phyloP scores from a whole-genome alignment of 2,888 invertebrate species.

The Pherbina coryleti region DNA sequence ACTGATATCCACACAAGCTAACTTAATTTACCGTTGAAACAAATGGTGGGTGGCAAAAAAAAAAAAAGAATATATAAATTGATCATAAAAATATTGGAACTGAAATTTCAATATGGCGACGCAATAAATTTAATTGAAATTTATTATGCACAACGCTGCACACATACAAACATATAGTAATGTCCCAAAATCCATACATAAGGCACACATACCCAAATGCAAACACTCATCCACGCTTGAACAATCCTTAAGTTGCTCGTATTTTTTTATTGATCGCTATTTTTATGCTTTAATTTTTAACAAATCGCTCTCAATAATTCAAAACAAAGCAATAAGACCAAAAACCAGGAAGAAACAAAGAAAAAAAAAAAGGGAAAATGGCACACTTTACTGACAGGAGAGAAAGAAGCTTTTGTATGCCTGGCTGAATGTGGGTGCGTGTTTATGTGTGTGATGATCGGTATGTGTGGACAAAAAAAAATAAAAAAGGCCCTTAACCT shows the following conservation, averaged over 20 bases:
- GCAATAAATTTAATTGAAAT: constrained; percentile 27
- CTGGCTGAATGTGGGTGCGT: not conserved
- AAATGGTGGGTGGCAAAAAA: not conserved
- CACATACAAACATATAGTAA: not conserved
- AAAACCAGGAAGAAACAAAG: not conserved
- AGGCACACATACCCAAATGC: not conserved
- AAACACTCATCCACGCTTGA: too few species aligned
- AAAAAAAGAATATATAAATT: not conserved
- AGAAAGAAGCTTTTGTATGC: not conserved
- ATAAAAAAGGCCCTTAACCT: not conserved
- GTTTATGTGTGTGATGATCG: not conserved
- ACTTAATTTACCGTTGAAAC: not conserved
- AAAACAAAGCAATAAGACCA: constrained; percentile 38
- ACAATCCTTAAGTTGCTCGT: not conserved
- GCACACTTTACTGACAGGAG: too few species aligned
- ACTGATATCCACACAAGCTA: too few species aligned
- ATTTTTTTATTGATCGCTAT: constrained; percentile 24
- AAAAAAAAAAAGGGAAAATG: not conserved
- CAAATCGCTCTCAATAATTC: constrained; percentile 57
- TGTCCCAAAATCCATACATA: not conserved
- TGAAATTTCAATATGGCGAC: constrained; percentile 26
- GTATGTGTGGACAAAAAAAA: not conserved
- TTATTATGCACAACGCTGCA: constrained; percentile 17
- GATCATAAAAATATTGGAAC: not conserved
- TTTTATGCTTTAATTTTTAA: constrained; percentile 48